Evolutionary conservation across 2,113 vertebrate species (phyloP).

Genomic region (Anarrhichthys ocellatus): DNA sequence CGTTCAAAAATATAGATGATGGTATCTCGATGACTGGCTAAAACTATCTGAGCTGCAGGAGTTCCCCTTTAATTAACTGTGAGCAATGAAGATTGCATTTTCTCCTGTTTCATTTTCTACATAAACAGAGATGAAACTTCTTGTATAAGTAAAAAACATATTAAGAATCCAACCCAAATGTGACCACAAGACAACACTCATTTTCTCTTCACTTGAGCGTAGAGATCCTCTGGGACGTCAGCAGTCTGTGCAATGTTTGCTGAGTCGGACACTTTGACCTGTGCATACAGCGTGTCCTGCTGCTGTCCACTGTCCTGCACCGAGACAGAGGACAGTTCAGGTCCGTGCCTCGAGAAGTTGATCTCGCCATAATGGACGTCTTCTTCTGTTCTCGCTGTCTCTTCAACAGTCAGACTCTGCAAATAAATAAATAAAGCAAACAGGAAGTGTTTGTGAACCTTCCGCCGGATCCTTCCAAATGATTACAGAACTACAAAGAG

Average conservation of each 20-base stretch:
- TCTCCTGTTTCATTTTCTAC: neutral
- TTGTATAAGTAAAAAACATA: neutral
- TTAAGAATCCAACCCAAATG: neutral
- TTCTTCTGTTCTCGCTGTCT: neutral
- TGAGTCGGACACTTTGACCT: neutral
- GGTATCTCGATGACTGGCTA: too few species aligned
- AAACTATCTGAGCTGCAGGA: too few species aligned
- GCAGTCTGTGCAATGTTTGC: too few species aligned
- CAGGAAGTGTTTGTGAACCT: neutral
- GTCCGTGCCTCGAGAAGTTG: slow-evolving; percentile 1
- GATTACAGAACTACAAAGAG: neutral
- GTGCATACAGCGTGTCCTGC: slow-evolving; percentile 23
- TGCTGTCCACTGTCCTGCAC: slow-evolving; percentile 6
- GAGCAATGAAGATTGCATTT: neutral
- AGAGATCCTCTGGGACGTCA: neutral
- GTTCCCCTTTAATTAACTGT: neutral
- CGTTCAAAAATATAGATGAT: too few species aligned
- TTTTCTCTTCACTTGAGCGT: slow-evolving; percentile 19
- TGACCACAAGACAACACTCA: neutral
- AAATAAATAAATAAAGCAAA: neutral
- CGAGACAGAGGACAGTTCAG: neutral
- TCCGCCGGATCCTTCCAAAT: neutral
- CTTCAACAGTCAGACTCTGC: neutral
- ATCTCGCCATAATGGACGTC: slow-evolving; percentile 46
- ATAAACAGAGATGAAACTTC: neutral